Evolutionary conservation across 2,113 vertebrate genomes (phyloP), one percentile per base, ranked within the genome.

Genomic region (Montifringilla adamsi): DNA sequence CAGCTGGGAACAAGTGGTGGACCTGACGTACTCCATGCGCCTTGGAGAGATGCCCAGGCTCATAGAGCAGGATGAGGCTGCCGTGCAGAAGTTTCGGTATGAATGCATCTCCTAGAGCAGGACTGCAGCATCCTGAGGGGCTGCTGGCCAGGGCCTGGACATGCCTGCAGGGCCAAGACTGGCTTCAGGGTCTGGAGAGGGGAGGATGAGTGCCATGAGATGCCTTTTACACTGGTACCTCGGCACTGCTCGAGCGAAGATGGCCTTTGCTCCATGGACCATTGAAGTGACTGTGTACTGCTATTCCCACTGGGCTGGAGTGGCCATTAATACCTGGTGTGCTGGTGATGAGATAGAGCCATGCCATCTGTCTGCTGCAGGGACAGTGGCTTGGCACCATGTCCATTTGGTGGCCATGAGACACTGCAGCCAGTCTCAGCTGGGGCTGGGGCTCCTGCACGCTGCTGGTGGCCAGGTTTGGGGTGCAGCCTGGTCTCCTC

Each of bases 1-100:
- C 93, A 99, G 98, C 84, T 99, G 99, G 99, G 99, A 99, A 87
- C 98, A 99, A 90, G 99, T 99, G 92, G 99, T 99, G 95, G 98
- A 99, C 70, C 97, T 98, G 90, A 99, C 98, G 11, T 99, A 98
- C 59, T 98, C 98, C 5, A 79, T 98, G 44, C 98, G 96, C 85
- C 97, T 99, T 8, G 98, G 99, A 43, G 94, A 98, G 43, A 98
- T 97, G 86, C 98, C 98, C 75, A 97, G 94, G 92, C 94, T 98
- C 1, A 78, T 98, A 1, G 98, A 98, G 52, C 94, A 97, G 5
- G 99, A 99, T 22, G 97, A 98, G 1, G 97, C 97, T 0, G 99
- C 98, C 0, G 97, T 99, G 37, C 98, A 98, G 93, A 99, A 98
- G 84, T 98, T 99, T 46, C 98, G 99, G 99, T 99, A 98, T 92